Conservation (phyloP, 1,140 invertebrate genomes). For the Elymnias hypermnestra region DNA sequence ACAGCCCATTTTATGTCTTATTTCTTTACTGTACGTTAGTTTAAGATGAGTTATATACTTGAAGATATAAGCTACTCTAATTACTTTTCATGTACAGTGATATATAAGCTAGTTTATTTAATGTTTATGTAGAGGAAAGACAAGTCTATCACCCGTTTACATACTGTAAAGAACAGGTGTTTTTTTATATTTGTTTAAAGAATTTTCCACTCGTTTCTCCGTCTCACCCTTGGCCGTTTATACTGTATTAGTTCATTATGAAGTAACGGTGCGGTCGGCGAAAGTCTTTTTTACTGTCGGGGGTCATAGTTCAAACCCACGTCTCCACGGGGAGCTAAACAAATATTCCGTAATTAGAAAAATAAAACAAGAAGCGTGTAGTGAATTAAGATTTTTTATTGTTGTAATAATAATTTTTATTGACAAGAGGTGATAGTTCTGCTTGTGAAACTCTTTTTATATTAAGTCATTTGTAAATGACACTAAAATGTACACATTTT, state of each 20-base stretch:
- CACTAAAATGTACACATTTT: no score
- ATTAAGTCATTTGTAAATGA: not conserved
- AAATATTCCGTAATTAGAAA: constrained; percentile 12
- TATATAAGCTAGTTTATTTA: no score
- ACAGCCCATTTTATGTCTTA: no score
- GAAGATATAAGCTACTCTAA: no score
- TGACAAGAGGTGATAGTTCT: not conserved
- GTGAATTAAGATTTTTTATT: constrained; percentile 6
- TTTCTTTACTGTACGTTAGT: no score
- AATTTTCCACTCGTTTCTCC: no score
- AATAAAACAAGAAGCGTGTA: constrained; percentile 12
- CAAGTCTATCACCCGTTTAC: no score
- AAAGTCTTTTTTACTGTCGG: constrained; percentile 4
- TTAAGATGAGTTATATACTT: no score
- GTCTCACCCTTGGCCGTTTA: not conserved
- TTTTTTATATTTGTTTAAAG: no score
- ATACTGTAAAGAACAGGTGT: no score
- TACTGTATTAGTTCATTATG: constrained; percentile 8
- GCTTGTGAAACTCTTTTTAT: not conserved
- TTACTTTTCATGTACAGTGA: no score
- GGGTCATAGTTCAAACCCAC: constrained; percentile 12
- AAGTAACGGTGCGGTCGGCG: constrained; percentile 5
- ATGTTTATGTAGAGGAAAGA: no score
- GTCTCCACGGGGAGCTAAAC: constrained; percentile 2
- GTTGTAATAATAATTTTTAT: constrained; percentile 5